Percentiles rank a stretch among this genome's conserved stretches.
Evolutionary conservation across 2,888 invertebrate genomes (phyloP).

Genomic region (Boloria euphrosyne): DNA sequence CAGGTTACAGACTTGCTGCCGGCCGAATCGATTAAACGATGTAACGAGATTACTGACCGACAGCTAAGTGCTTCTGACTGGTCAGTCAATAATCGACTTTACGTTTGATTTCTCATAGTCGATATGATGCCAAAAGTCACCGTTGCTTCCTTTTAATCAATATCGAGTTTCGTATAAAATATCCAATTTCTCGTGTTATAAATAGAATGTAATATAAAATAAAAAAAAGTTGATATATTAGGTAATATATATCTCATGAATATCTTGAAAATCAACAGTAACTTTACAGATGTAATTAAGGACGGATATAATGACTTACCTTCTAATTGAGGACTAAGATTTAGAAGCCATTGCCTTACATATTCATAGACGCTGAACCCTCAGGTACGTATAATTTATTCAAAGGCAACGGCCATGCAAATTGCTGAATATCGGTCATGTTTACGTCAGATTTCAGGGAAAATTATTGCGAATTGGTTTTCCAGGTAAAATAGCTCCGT

Average conservation of each 20-base stretch:
- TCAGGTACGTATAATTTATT: slow-evolving; percentile 79
- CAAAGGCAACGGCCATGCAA: slow-evolving; percentile 79
- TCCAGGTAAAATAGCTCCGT: slow-evolving; percentile 43
- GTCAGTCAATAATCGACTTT: slow-evolving; percentile 49
- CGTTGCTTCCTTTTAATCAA: neutral
- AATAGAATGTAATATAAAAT: neutral
- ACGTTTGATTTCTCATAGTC: slow-evolving; percentile 25
- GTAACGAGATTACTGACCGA: slow-evolving; percentile 73
- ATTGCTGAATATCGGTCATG: slow-evolving; percentile 81
- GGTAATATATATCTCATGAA: neutral
- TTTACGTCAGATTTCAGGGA: slow-evolving; percentile 77
- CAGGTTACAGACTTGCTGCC: slow-evolving; percentile 46
- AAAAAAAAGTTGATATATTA: neutral
- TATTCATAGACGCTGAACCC: slow-evolving; percentile 75
- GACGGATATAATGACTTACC: slow-evolving; percentile 73
- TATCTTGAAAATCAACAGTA: slow-evolving; percentile 6
- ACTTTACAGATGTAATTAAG: slow-evolving; percentile 65
- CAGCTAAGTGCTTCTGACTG: slow-evolving; percentile 67
- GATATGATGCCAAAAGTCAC: slow-evolving; percentile 17
- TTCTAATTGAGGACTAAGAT: slow-evolving; percentile 78
- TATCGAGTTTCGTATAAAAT: neutral
- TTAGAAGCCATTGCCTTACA: slow-evolving; percentile 80
- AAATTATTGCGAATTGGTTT: slow-evolving; percentile 78
- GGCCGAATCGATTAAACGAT: slow-evolving; percentile 68
- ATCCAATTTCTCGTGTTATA: neutral